Evolutionary conservation across 2,888 invertebrate genomes (phyloP), one percentile per base, ranked within the genome.

Genomic region (Drosophila engyochracea): DNA sequence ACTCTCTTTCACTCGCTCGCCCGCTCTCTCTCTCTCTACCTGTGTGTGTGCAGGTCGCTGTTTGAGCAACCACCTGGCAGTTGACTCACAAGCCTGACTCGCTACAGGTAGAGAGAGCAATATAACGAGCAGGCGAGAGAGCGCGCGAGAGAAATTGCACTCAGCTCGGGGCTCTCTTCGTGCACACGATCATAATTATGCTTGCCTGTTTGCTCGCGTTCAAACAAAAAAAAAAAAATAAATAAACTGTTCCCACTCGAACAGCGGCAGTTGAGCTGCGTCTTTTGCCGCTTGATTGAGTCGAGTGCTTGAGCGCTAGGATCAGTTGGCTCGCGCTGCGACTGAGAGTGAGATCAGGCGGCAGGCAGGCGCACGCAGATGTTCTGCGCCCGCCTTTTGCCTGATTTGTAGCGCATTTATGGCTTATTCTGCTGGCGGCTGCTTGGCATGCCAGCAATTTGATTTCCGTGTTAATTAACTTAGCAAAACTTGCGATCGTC

Each of bases 391-490:
- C 47, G 47, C 47, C 25, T 28, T 25, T 25, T 47, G 47, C 57
- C 37, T 57, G 57, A 57, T 39, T 57, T 28, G 31, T 6, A 69
- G 35, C 25, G 57, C 55, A 30, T 68, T 68, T 68, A 68, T 69
- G 68, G 54, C 70, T 68, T 68, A 31, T 57, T 57, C 55, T 55
- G 33, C 52, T 52, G 22, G 44, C 58, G 37, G 25, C 37, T 25
- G 54, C 28, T 55, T 60, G 91, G 87, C 91, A 87, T 83, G 83
- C 89, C 82, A 87, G 80, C 80, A 79, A 90, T 87, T 87, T 83
- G 91, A 83, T 85, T 87, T 89, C 84, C 86, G 89, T 89, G 89
- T 89, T 89, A 89, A 89, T 89, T 91, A 89, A 89, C 85, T 89
- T 89, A 91, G 89, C 89, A 81, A 86, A 88, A 76, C 83, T 83